Percentiles rank a stretch among this genome's conserved stretches.
These are phyloP conservation scores for Ranitomeya variabilis DNA, from an alignment of 2,113 vertebrate genomes.

Conservation along the genomic window DNA sequence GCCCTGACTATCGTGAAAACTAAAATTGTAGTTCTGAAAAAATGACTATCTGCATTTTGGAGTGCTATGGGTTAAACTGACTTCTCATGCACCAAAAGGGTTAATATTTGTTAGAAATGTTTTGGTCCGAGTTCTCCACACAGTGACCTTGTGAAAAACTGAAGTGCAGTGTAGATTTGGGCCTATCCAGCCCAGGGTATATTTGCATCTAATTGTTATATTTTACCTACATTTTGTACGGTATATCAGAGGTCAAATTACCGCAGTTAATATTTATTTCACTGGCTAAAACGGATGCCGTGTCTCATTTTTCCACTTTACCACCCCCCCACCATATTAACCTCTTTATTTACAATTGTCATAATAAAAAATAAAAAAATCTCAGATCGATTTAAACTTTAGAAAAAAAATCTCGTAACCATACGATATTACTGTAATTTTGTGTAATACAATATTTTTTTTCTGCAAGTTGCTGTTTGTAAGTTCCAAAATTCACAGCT, in stretches of 20 bases:
- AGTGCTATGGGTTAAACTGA: background rate
- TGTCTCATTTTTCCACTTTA: background rate
- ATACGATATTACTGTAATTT: too few relatives aligned
- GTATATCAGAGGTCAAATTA: slow-evolving; percentile 37
- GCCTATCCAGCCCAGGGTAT: background rate
- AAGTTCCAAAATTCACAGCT: too few relatives aligned
- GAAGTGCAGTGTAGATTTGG: slow-evolving; percentile 7
- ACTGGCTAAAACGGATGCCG: background rate
- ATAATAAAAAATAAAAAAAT: too few relatives aligned
- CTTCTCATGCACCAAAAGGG: background rate
- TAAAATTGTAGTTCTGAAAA: too few relatives aligned
- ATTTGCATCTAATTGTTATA: slow-evolving; percentile 44
- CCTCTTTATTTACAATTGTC: background rate
- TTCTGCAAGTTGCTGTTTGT: too few relatives aligned
- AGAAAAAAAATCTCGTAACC: too few relatives aligned
- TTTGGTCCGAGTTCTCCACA: background rate
- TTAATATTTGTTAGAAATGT: slow-evolving; percentile 17
- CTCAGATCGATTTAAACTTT: too few relatives aligned
- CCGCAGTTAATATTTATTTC: slow-evolving; percentile 38
- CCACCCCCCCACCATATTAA: background rate
- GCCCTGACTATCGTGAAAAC: too few relatives aligned
- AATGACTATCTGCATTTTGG: background rate
- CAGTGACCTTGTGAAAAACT: slow-evolving; percentile 36
- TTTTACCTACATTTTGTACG: slow-evolving; percentile 1
- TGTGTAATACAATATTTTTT: too few relatives aligned